A percentile compares a stretch with the other conserved stretches of the same genome.
Conservation (phyloP, 2,113 vertebrate genomes). For the Phasianus colchicus region DNA sequence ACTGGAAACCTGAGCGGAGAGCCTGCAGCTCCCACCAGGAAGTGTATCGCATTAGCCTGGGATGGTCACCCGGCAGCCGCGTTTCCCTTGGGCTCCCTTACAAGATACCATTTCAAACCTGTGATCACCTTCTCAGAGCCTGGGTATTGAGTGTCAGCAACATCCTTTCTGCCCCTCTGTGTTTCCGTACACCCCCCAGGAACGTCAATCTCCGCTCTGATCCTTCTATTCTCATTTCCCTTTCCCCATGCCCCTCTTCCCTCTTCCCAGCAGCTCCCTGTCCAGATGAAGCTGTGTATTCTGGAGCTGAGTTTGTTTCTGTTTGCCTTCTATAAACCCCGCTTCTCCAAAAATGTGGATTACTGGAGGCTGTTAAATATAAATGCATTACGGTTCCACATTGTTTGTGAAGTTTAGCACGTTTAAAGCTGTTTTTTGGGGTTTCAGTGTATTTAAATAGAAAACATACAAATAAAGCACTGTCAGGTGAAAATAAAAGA, state of each 20-base stretch:
- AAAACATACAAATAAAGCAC: not conserved
- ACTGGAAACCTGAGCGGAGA: constrained; percentile 38
- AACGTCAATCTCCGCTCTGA: not conserved
- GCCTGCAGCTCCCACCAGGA: not conserved
- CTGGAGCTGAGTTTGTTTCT: not conserved
- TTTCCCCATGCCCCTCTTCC: no score
- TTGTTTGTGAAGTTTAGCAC: not conserved
- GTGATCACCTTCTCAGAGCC: not conserved
- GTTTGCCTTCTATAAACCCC: not conserved
- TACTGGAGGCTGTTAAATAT: not conserved
- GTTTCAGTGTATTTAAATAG: not conserved
- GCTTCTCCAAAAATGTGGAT: not conserved
- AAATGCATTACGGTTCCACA: not conserved
- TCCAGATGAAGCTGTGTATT: not conserved
- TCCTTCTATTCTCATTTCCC: not conserved
- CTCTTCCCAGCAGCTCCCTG: not conserved
- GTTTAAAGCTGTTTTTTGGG: not conserved
- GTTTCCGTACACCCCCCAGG: not conserved
- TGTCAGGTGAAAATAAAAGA: not conserved
- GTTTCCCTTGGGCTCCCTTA: not conserved
- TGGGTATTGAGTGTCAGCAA: not conserved
- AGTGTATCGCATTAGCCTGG: constrained; percentile 1
- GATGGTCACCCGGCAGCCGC: not conserved
- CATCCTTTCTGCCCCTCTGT: not conserved
- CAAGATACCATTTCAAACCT: constrained; percentile 37